phyloP scores from a whole-genome alignment of 2,113 vertebrate species.

The Scartelaos histophorus region DNA sequence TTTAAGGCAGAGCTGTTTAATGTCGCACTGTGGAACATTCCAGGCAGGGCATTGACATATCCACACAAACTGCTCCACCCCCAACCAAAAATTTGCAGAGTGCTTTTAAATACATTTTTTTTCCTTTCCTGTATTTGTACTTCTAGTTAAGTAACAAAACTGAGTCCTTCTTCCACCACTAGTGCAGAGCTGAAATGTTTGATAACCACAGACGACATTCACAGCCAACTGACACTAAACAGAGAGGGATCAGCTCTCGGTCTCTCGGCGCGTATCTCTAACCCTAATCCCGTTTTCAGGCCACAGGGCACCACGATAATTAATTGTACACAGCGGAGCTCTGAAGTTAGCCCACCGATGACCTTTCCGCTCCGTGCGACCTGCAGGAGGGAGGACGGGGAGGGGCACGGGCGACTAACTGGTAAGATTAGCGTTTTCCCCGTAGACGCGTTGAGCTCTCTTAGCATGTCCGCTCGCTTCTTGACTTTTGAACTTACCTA shows the following conservation, averaged over 20 bases:
- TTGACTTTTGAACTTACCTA: slow-evolving; percentile 51
- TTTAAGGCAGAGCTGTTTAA: no score
- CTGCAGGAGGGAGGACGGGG: slow-evolving; percentile 41
- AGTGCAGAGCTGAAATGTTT: no score
- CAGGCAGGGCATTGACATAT: no score
- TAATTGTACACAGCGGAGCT: slow-evolving; percentile 34
- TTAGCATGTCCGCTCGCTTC: slow-evolving; percentile 40
- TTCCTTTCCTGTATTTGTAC: no score
- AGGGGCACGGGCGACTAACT: slow-evolving; percentile 55
- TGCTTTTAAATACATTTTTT: no score
- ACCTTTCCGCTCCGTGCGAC: slow-evolving; percentile 34
- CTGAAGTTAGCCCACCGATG: slow-evolving; percentile 22
- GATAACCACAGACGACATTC: slow-evolving; percentile 13
- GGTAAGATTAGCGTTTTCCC: slow-evolving; percentile 57
- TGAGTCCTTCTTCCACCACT: no score
- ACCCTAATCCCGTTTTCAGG: slow-evolving; percentile 47
- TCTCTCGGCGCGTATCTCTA: slow-evolving; percentile 14
- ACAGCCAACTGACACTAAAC: slow-evolving; percentile 33
- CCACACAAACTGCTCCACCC: no score
- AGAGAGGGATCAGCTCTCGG: slow-evolving; percentile 23
- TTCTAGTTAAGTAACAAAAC: no score
- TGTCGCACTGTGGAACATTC: no score
- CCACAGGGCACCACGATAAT: slow-evolving; percentile 21
- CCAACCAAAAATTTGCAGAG: no score
- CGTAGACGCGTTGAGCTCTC: slow-evolving; percentile 38